Evolutionary conservation across 2,113 vertebrate species (phyloP), one percentile per base, ranked within the genome.

Genomic region (Ictidomys tridecemlineatus): DNA sequence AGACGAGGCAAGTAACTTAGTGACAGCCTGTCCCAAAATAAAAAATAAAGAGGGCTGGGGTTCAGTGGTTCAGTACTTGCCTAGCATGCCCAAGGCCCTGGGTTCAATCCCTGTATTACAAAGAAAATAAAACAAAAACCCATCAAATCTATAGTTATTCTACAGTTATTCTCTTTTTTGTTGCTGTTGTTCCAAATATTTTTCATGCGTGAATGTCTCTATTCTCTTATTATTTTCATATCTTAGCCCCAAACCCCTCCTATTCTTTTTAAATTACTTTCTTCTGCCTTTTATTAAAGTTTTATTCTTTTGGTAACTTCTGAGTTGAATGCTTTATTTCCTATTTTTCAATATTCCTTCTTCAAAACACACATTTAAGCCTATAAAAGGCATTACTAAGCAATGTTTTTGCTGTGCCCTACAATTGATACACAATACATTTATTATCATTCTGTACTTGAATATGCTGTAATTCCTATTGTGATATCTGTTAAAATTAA

Each of bases 401-500:
- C n/a, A 28, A 37, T 73, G n/a, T 79, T 91, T 90, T 94, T 84
- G 37, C 28, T 20, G 34, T 69, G 56, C 42, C 32, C 26, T 28
- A 56, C 51, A 67, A 51, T 77, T 12, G 17, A 63, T 61, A 12
- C 20, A 58, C 65, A 91, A 34, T 45, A 65, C 63, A 72, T 83
- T 22, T 78, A 39, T 56, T 70, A 72, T 63, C 70, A 61, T 88
- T 88, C 70, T 65, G 0, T 14, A 83, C 53, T 89, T 83, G 72
- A 83, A 26, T 69, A 48, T 91, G 37, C n/a, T 34, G 2, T 32
- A n/a, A 8, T 91, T 94, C 93, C n/a, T 26, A 20, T 13, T 30
- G 28, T 88, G 77, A 73, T 39, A 39, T 91, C 34, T 94, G 94
- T 85, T 88, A 34, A 48, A 65, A 72, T 85, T 91, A 93, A 73